phyloP scores from a whole-genome alignment of 2,113 vertebrate genomes.

The Anarhynchus alexandrinus region DNA sequence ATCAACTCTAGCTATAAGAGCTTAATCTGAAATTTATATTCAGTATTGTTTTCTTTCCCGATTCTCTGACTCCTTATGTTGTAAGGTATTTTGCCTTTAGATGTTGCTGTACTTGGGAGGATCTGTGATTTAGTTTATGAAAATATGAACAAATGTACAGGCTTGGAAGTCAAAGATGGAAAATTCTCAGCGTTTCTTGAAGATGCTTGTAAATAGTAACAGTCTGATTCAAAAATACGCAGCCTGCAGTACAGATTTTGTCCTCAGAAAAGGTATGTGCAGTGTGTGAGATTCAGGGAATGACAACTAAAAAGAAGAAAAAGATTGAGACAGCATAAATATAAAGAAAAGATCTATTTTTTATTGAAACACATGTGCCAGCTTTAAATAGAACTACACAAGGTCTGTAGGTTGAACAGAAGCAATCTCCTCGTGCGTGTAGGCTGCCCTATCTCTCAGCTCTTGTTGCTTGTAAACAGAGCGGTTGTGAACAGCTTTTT shows the following conservation, averaged over 20 bases:
- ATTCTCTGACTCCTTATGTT: neutral
- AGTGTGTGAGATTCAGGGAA: neutral
- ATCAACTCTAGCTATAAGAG: neutral
- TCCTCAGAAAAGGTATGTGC: neutral
- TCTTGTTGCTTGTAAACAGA: neutral
- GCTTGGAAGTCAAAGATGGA: neutral
- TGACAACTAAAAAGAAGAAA: neutral
- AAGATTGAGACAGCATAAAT: neutral
- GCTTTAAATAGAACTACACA: neutral
- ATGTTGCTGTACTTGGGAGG: neutral
- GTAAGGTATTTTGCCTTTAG: neutral
- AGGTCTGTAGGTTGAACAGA: neutral
- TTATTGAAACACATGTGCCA: neutral
- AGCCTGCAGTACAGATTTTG: neutral
- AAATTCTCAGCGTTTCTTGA: neutral
- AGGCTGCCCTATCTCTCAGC: neutral
- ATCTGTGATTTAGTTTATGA: neutral
- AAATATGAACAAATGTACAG: neutral
- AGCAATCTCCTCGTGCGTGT: neutral
- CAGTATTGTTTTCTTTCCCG: neutral
- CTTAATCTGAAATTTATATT: neutral
- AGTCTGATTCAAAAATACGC: neutral
- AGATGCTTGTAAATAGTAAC: neutral
- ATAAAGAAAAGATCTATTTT: neutral
- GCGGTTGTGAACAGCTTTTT: neutral